Evolutionary conservation across 2,888 invertebrate species (phyloP), one percentile per base, ranked within the genome.

Genomic region (Sericinus montela): DNA sequence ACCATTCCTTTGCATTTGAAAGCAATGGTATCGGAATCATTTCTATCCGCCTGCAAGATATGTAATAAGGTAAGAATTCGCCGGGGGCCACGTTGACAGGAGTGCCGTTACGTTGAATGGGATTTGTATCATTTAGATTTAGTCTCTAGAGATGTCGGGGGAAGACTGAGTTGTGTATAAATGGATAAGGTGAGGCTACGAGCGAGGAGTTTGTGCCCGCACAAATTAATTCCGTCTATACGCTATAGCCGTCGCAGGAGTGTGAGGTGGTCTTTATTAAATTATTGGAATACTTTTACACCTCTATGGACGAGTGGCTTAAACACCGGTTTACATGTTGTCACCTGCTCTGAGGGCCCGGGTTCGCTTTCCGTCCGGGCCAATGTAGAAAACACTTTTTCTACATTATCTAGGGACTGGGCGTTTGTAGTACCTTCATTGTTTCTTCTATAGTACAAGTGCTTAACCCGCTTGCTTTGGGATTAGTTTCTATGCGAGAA

Each of bases 111-210:
- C 40, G 28, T 14, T 35, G 23, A 35, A 40, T 25, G 45, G 47
- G 49, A 49, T 38, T 44, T 44, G 48, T 48, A 48, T 48, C 45
- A 49, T 49, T 49, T 49, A 40, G 49, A 49, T 45, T 49, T 35
- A 40, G 44, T 48, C 48, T 14, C 38, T 3, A 13, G 38, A 39
- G 38, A 43, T 38, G 25, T 39, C 15, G n/a, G 15, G 16, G n/a
- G 34, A 34, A 38, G 32, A 35, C 48, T 34, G 37, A 29, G 15
- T 37, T 14, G 30, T 36, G 48, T 42, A 38, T 48, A 48, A 48
- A 48, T 43, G 43, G 43, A 48, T 48, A 25, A 39, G 43, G 16
- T 42, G 48, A 35, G 35, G 40, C 41, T 40, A n/a, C 36, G 29
- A 11, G 23, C 19, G 30, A 41, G 41, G 23, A 37, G 46, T 46